A percentile compares a stretch with the other conserved stretches of the same genome.
Evolutionary conservation across 2,888 invertebrate species (phyloP).

Genomic region (Antitype chi): DNA sequence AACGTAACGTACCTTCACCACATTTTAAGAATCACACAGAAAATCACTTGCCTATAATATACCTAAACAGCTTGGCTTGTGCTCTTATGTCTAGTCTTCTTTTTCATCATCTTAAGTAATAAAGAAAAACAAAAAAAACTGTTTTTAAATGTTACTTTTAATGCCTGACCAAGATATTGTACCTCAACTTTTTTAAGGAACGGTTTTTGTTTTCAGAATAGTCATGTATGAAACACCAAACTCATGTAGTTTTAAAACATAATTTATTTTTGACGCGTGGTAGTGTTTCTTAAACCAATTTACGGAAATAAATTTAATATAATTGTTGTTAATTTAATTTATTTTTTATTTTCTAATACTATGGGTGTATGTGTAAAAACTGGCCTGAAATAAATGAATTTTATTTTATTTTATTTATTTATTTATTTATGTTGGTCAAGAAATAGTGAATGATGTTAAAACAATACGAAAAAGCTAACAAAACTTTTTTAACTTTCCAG

Average conservation of each 20-base stretch:
- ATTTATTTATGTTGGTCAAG: too few relatives aligned
- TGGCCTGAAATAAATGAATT: too few relatives aligned
- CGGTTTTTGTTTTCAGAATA: not conserved
- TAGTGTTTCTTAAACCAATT: not conserved
- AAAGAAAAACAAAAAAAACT: not conserved
- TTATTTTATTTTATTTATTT: too few relatives aligned
- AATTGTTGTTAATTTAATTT: too few relatives aligned
- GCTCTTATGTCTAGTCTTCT: not conserved
- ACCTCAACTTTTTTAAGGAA: not conserved
- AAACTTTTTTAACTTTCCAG: slow-evolving; percentile 66
- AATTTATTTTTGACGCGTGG: not conserved
- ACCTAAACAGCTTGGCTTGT: not conserved
- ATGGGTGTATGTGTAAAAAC: too few relatives aligned
- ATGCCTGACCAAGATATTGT: too few relatives aligned
- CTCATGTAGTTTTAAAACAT: not conserved
- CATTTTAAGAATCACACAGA: not conserved
- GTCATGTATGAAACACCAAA: not conserved
- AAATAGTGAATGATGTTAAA: too few relatives aligned
- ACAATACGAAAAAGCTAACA: not conserved
- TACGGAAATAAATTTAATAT: too few relatives aligned
- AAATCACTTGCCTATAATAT: not conserved
- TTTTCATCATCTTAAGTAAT: not conserved
- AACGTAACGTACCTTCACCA: not conserved
- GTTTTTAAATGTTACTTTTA: not conserved
- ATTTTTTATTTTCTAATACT: too few relatives aligned